phyloP scores from a whole-genome alignment of 92 coral and sea anemone species.

The Epizoanthus rinbou region DNA sequence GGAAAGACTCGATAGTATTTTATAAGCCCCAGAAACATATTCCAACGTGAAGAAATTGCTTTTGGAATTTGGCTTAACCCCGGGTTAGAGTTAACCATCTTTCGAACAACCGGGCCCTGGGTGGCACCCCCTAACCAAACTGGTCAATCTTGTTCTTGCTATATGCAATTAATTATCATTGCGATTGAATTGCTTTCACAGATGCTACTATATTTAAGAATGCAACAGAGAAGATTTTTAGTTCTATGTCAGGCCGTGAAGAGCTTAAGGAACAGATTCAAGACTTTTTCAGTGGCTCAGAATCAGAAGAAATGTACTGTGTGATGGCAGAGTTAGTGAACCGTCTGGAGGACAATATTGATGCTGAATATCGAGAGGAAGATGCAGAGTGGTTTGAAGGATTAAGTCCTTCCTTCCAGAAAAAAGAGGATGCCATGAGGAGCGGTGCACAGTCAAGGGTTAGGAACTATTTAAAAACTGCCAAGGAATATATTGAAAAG shows the following conservation, averaged over 20 bases:
- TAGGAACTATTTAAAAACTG: slow-evolving; percentile 74
- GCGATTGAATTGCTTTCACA: slow-evolving; percentile 24
- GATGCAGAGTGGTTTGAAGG: slow-evolving; percentile 93
- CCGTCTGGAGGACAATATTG: slow-evolving; percentile 76
- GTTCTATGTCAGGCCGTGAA: slow-evolving; percentile 63
- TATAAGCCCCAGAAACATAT: too few relatives aligned
- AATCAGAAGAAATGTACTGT: slow-evolving; percentile 71
- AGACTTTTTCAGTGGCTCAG: slow-evolving; percentile 62
- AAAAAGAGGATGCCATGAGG: slow-evolving; percentile 79
- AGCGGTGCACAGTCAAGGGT: slow-evolving; percentile 79
- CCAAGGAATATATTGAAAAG: slow-evolving; percentile 83
- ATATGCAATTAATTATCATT: background rate
- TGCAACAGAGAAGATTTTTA: slow-evolving; percentile 81
- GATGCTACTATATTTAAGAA: slow-evolving; percentile 77
- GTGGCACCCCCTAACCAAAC: too few relatives aligned
- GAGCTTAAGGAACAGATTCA: slow-evolving; percentile 63
- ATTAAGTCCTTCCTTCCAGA: slow-evolving; percentile 60
- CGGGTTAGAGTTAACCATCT: too few relatives aligned
- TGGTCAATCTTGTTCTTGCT: background rate
- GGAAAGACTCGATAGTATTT: too few relatives aligned
- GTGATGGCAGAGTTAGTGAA: slow-evolving; percentile 81
- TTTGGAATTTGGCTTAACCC: too few relatives aligned
- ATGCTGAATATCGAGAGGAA: slow-evolving; percentile 81
- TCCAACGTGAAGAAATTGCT: too few relatives aligned
- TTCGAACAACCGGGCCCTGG: too few relatives aligned